Base-by-base conservation (phyloP, 2,797 vertebrate genomes). In the Glossophaga mutica region DNA sequence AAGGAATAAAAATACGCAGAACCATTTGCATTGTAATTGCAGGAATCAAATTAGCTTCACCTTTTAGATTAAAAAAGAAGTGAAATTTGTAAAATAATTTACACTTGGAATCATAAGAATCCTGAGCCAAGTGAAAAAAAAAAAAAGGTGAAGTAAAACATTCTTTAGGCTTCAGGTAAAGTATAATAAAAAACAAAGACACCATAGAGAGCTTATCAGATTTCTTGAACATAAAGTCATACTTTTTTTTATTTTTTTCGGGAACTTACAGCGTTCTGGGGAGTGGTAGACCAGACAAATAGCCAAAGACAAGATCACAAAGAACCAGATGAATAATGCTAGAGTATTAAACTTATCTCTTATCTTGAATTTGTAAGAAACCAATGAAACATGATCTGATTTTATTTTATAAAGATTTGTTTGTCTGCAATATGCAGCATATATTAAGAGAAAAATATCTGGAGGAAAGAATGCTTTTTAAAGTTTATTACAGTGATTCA, bases 331-430 rank as follows among this genome's bases (percentile, higher is more conserved):
- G 12, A 46, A 84, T 32, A 76, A 83, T 73, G 16, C 10, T 87
- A 39, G 15, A 32, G 12, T 73, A 91, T 65, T 83, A 77, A 78
- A 67, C 11, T 42, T n/a, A n/a, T n/a, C n/a, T n/a, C n/a, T 39
- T 77, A 44, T 11, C 59, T 81, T 73, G 42, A 90, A 57, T 83
- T 82, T 96, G 32, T 65, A 70, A 50, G 15, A 44, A 79, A 46
- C 29, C 9, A 55, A 14, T 67, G 37, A 79, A 74, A 15, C 14
- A 6, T 37, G 34, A 89, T 90, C 34, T 78, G 15, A 73, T 73
- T 95, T 92, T 59, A 86, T 82, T 95, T 84, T 67, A 26, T n/a
- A 74, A 74, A 90, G 68, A 79, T 78, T 22, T 34, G 4, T 79
- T 89, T 92, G 68, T 7, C 79, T 74, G 11, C 6, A 68, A 22